phyloP scores from a whole-genome alignment of 2,797 vertebrate genomes.

The Tauraco hartlaubi region DNA sequence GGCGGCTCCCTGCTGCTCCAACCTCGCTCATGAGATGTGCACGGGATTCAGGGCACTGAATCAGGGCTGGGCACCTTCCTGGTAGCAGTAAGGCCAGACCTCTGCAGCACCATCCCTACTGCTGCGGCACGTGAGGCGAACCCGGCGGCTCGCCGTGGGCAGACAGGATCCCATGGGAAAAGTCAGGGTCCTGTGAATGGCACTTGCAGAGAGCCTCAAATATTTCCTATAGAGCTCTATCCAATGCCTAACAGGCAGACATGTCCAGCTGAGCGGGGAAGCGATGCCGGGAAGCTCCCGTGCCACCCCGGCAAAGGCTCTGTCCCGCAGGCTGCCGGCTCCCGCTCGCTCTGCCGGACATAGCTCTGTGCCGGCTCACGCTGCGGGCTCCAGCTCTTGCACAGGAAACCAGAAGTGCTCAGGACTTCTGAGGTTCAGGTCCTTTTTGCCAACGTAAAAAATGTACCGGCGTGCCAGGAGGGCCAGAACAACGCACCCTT shows the following conservation, averaged over 20 bases:
- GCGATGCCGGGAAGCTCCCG: background rate
- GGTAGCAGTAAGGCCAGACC: background rate
- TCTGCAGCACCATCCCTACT: rapidly evolving
- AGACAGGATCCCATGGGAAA: background rate
- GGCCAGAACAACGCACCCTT: constrained; percentile 21
- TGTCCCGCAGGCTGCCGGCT: rapidly evolving
- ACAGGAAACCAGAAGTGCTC: background rate
- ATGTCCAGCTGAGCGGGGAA: background rate
- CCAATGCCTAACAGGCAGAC: background rate
- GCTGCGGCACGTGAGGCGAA: background rate
- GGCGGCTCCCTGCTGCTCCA: background rate
- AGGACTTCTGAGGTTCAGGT: background rate
- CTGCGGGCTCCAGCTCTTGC: background rate
- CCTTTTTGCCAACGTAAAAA: constrained; percentile 10
- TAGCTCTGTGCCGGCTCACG: background rate
- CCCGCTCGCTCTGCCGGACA: rapidly evolving
- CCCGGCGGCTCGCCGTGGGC: rapidly evolving
- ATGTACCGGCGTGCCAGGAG: background rate
- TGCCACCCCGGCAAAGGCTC: background rate
- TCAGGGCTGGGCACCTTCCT: background rate
- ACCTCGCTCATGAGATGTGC: rapidly evolving
- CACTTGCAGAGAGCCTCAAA: background rate
- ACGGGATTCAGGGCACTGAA: background rate
- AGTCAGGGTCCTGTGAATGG: background rate
- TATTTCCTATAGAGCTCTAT: background rate